These are phyloP conservation scores for Numida meleagris DNA, from an alignment of 2,113 vertebrate species.

Conservation along the genomic window DNA sequence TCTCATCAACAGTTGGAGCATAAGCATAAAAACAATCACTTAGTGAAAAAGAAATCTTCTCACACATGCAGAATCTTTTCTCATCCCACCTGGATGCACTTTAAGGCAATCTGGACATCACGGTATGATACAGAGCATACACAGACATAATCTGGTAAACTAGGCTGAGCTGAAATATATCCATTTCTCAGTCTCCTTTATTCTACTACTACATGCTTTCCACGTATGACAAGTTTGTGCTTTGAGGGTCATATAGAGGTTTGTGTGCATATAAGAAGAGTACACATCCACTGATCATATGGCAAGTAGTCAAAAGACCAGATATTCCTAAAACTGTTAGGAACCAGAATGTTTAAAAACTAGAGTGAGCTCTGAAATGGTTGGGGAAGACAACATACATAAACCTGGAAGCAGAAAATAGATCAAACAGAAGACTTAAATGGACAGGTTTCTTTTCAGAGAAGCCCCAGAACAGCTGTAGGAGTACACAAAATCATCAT, in stretches of 20 bases:
- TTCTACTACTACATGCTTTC: neutral
- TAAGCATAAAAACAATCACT: neutral
- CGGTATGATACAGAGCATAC: neutral
- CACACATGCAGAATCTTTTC: neutral
- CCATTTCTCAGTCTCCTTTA: accelerated
- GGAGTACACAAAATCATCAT: neutral
- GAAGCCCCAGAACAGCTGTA: neutral
- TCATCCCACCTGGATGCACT: neutral
- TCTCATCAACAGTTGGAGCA: neutral
- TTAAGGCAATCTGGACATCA: neutral
- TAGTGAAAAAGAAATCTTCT: neutral
- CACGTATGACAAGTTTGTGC: accelerated
- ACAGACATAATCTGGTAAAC: neutral
- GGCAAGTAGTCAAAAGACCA: accelerated
- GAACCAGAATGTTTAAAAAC: neutral
- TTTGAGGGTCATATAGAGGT: neutral
- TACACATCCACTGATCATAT: neutral
- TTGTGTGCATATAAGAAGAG: too few species aligned
- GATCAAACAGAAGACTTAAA: neutral
- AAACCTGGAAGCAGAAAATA: neutral
- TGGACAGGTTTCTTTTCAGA: neutral
- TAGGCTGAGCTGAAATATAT: neutral
- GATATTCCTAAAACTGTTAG: neutral
- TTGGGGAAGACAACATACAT: neutral
- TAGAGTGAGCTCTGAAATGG: neutral